Evolutionary conservation across 2,888 invertebrate species (phyloP).

Genomic region (Esperia sulphurella): DNA sequence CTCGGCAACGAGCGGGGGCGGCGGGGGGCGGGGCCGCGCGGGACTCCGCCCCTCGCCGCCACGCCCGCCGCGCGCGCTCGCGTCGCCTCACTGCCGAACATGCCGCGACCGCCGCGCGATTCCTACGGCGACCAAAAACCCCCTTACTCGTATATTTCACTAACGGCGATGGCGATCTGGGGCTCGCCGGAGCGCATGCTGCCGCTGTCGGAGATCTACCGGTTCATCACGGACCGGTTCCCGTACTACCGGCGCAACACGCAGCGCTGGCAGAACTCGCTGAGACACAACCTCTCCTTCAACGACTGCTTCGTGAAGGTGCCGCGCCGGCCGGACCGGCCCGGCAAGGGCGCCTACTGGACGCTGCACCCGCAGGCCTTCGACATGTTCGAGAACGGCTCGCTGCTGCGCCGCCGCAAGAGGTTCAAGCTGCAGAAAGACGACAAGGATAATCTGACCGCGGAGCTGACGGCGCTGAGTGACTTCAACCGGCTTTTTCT

Average conservation of each 20-base stretch:
- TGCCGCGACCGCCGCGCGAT: slow-evolving; percentile 97
- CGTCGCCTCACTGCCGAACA: slow-evolving; percentile 55
- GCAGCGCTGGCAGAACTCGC: slow-evolving; percentile 90
- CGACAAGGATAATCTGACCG: slow-evolving; percentile 77
- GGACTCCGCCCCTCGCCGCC: slow-evolving; percentile 22
- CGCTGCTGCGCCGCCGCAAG: slow-evolving; percentile 87
- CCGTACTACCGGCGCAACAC: slow-evolving; percentile 94
- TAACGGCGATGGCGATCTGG: slow-evolving; percentile 99
- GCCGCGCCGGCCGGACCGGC: slow-evolving; percentile 87
- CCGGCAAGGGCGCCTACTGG: slow-evolving; percentile 93
- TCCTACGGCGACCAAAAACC: slow-evolving; percentile 98
- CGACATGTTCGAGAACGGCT: slow-evolving; percentile 94
- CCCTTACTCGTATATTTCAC: slow-evolving; percentile 96
- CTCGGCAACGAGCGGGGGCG: slow-evolving; percentile 26
- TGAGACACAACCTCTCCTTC: slow-evolving; percentile 95
- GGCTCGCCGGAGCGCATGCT: slow-evolving; percentile 98
- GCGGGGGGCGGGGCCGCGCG: slow-evolving; percentile 1
- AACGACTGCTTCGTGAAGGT: slow-evolving; percentile 98
- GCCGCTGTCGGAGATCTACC: slow-evolving; percentile 77
- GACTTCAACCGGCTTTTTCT: slow-evolving; percentile 82
- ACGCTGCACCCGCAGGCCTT: slow-evolving; percentile 89
- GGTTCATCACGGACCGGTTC: slow-evolving; percentile 94
- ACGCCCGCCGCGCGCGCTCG: slow-evolving; percentile 27
- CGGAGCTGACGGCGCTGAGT: slow-evolving; percentile 84
- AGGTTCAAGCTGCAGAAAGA: slow-evolving; percentile 89